Evolutionary conservation across 2,113 vertebrate species (phyloP).

Genomic region (Eclectus roratus): DNA sequence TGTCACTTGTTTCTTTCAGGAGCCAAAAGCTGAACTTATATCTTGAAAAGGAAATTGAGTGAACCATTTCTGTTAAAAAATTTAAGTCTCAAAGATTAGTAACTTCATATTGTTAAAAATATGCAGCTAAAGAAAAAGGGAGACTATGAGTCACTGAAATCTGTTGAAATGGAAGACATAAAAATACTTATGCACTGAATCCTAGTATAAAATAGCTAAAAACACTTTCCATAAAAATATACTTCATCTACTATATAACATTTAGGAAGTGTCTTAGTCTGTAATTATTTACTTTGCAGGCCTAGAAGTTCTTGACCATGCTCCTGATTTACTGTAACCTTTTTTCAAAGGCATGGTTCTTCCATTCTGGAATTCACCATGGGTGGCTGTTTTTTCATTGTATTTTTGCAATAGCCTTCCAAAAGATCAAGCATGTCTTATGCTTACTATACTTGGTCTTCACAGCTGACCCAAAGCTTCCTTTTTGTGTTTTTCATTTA

Average conservation of each 20-base stretch:
- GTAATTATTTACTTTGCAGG: neutral
- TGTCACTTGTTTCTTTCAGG: neutral
- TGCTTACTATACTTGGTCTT: neutral
- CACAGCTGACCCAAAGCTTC: neutral
- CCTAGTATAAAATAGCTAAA: neutral
- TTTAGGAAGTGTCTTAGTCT: neutral
- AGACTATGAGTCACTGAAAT: neutral
- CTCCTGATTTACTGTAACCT: neutral
- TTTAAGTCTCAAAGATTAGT: neutral
- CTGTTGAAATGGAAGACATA: neutral
- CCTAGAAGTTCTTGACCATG: neutral
- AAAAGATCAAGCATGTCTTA: neutral
- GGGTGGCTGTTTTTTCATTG: neutral
- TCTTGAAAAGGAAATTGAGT: neutral
- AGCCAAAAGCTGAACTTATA: neutral
- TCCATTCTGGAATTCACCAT: neutral
- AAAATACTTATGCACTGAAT: neutral
- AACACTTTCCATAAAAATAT: neutral
- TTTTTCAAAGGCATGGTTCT: neutral
- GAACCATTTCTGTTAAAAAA: neutral
- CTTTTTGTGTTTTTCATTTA: neutral
- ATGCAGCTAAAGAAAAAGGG: neutral
- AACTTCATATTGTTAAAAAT: neutral
- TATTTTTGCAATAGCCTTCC: neutral
- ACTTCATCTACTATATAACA: neutral